A percentile compares a stretch with the other conserved stretches of the same genome.
phyloP scores from a whole-genome alignment of 2,888 invertebrate genomes.

The Hemicrepidius hirtus region DNA sequence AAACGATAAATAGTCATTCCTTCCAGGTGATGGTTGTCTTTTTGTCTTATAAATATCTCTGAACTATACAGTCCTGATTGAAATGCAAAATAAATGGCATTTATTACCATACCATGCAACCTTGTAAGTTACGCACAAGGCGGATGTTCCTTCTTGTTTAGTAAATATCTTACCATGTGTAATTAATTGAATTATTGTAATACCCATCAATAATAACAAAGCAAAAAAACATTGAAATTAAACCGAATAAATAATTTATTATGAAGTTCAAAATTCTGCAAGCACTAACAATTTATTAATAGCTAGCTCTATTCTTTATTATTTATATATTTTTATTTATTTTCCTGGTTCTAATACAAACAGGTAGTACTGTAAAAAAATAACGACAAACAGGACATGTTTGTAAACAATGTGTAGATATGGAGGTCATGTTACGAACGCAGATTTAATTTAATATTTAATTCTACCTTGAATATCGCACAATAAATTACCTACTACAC shows the following conservation, averaged over 20 bases:
- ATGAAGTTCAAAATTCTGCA: too few relatives aligned
- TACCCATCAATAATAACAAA: too few relatives aligned
- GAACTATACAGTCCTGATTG: not conserved
- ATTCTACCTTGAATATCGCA: slow-evolving; percentile 1
- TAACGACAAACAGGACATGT: not conserved
- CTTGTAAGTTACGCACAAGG: not conserved
- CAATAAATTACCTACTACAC: slow-evolving; percentile 6
- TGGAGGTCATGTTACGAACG: slow-evolving; percentile 9
- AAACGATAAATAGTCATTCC: not conserved
- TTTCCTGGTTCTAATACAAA: too few relatives aligned
- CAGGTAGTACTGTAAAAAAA: not conserved
- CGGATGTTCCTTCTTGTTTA: slow-evolving; percentile 15
- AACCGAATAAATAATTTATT: too few relatives aligned
- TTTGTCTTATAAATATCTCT: slow-evolving; percentile 5
- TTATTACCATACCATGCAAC: not conserved
- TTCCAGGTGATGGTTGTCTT: slow-evolving; percentile 12
- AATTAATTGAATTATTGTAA: too few relatives aligned
- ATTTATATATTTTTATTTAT: too few relatives aligned
- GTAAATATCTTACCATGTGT: too few relatives aligned
- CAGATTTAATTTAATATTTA: not conserved
- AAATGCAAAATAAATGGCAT: slow-evolving; percentile 5
- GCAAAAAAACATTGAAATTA: too few relatives aligned
- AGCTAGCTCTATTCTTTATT: too few relatives aligned
- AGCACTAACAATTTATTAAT: too few relatives aligned
- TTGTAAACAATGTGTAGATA: not conserved